Evolutionary conservation across 2,888 invertebrate species (phyloP).

Genomic region (Nycteola revayana): DNA sequence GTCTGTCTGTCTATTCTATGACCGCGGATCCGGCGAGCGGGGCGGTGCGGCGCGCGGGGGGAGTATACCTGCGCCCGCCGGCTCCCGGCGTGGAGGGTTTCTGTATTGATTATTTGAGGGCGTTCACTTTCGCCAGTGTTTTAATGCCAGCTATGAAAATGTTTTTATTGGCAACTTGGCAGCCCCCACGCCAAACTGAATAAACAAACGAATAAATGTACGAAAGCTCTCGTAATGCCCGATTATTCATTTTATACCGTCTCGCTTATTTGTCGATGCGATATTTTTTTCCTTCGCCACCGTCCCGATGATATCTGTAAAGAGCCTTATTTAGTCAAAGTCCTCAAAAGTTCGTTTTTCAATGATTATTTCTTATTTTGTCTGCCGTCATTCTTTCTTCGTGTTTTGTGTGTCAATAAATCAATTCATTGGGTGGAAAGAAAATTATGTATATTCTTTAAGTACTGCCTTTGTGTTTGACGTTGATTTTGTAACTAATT

Average conservation of each 20-base stretch:
- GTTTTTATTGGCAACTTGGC: conserved; percentile 74
- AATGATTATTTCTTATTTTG: conserved; percentile 30
- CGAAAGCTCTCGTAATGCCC: conserved; percentile 49
- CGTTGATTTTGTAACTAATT: no score
- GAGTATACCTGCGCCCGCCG: conserved; percentile 68
- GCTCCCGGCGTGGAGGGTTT: conserved; percentile 45
- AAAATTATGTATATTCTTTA: conserved; percentile 15
- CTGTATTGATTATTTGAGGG: conserved; percentile 54
- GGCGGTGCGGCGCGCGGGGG: conserved; percentile 41
- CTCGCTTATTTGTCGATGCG: conserved; percentile 41
- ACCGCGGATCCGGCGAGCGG: conserved; percentile 38
- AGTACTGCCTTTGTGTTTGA: conserved; percentile 11
- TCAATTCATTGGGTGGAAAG: conserved; percentile 19
- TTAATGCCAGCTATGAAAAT: conserved; percentile 77
- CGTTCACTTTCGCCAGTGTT: conserved; percentile 80
- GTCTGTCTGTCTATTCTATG: conserved; percentile 52
- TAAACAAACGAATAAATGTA: conserved; percentile 60
- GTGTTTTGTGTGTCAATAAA: conserved; percentile 25
- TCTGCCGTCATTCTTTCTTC: conserved; percentile 19
- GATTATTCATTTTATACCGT: conserved; percentile 54
- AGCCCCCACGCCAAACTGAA: conserved; percentile 50
- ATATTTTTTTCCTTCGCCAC: conserved; percentile 33
- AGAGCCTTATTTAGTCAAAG: conserved; percentile 29
- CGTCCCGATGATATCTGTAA: conserved; percentile 30
- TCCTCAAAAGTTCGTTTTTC: conserved; percentile 23